These are phyloP conservation scores for Cataglyphis livida DNA, from an alignment of 2,888 invertebrate genomes.

Conservation along the genomic window DNA sequence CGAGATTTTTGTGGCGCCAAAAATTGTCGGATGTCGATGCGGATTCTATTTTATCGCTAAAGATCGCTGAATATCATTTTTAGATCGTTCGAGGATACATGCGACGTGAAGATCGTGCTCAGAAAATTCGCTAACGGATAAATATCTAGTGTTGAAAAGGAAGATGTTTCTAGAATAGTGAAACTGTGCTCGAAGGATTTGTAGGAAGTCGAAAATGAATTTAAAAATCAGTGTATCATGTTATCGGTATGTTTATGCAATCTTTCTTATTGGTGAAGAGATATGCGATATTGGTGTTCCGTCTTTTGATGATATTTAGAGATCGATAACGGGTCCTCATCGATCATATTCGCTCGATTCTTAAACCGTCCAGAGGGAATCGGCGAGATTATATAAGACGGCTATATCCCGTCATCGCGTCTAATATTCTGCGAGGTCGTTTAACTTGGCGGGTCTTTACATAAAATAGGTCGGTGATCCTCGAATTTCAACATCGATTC, in stretches of 20 bases:
- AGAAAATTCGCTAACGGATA: not conserved
- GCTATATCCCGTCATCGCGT: not conserved
- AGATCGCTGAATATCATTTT: not conserved
- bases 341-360: constrained; percentile 3
- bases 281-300: not conserved
- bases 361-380: not conserved
- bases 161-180: not conserved
- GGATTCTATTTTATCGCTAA: not conserved
- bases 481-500: constrained; percentile 17
- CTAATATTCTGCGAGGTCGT: constrained; percentile 39
- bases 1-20: not conserved
- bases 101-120: constrained; percentile 1
- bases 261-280: not conserved
- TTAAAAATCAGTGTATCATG: not conserved
- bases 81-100: not conserved
- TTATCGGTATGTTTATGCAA: not conserved
- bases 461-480: constrained; percentile 30
- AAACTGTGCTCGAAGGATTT: not conserved
- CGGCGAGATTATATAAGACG: constrained; percentile 42
- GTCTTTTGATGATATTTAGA: not conserved
- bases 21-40: not conserved
- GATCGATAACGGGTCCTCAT: not conserved
- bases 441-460: constrained; percentile 39
- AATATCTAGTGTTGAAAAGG: not conserved
- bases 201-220: not conserved